Conservation (phyloP, 1,140 invertebrate species). For the Bombus waltoni region DNA sequence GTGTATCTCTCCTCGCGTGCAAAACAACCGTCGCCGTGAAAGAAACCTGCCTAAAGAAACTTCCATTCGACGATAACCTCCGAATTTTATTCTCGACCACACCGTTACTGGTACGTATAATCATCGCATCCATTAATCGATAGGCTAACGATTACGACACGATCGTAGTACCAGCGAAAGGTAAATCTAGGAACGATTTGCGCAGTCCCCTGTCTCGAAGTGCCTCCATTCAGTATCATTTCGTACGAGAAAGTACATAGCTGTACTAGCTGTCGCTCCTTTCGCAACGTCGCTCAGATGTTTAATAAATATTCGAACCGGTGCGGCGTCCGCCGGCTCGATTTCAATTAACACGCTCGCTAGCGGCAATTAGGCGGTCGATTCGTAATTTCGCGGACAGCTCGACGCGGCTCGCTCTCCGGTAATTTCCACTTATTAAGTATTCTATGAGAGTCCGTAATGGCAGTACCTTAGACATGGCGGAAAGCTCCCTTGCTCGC, state of each 20-base stretch:
- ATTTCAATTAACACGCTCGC: conserved; percentile 11
- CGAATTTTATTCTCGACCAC: not conserved
- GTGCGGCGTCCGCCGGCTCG: not conserved
- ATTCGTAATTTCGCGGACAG: conserved; percentile 12
- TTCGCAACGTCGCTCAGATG: not conserved
- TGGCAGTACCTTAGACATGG: not conserved
- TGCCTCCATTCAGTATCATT: not conserved
- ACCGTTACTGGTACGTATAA: not conserved
- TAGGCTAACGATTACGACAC: not conserved
- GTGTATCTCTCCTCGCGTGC: conserved; percentile 1
- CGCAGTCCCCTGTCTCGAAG: too few relatives aligned
- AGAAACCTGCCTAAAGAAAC: not conserved
- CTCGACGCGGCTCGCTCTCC: not conserved
- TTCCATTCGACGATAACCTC: not conserved
- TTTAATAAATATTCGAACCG: not conserved
- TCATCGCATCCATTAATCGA: not conserved
- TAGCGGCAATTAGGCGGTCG: not conserved
- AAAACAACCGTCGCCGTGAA: not conserved
- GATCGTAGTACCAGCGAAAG: not conserved
- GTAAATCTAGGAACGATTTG: not conserved
- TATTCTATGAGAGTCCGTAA: not conserved
- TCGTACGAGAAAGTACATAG: not conserved
- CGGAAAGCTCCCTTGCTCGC: not conserved
- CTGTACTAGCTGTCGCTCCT: not conserved
- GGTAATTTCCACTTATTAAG: conserved; percentile 12